phyloP scores from a whole-genome alignment of 2,797 vertebrate genomes.

The Smutsia gigantea region DNA sequence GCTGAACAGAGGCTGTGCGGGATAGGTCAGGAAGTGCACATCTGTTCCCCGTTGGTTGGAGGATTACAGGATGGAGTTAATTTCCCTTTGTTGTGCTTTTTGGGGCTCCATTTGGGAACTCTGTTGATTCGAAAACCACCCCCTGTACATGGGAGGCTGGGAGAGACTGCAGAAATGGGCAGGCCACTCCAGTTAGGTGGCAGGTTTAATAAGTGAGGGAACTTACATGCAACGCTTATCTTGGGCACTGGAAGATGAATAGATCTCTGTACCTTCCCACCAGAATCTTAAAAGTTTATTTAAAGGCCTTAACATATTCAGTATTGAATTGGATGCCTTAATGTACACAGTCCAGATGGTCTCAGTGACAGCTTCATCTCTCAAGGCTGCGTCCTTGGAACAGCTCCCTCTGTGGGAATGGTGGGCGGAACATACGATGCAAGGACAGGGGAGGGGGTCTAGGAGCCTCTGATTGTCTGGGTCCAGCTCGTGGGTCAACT shows the following conservation, averaged over 20 bases:
- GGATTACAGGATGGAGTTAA: neutral
- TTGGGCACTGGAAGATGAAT: neutral
- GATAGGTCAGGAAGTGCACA: neutral
- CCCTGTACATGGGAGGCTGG: neutral
- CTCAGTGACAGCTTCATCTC: neutral
- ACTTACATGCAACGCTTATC: neutral
- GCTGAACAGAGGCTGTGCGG: no score
- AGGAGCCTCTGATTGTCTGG: neutral
- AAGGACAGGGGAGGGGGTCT: neutral
- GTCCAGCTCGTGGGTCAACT: neutral
- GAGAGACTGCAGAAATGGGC: neutral
- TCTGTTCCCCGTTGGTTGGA: neutral
- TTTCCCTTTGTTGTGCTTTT: neutral
- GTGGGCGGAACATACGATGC: neutral
- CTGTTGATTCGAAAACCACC: neutral
- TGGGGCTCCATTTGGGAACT: slow-evolving; percentile 50
- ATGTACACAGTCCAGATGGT: neutral
- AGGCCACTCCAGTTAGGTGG: neutral
- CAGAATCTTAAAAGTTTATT: neutral
- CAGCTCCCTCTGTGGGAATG: neutral
- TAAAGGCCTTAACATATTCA: neutral
- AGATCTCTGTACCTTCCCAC: neutral
- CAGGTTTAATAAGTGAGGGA: neutral
- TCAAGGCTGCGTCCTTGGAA: neutral
- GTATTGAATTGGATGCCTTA: neutral